A percentile compares a stretch with the other conserved stretches of the same genome.
phyloP scores from a whole-genome alignment of 2,888 invertebrate species.

The Drosophila atroscutellata region DNA sequence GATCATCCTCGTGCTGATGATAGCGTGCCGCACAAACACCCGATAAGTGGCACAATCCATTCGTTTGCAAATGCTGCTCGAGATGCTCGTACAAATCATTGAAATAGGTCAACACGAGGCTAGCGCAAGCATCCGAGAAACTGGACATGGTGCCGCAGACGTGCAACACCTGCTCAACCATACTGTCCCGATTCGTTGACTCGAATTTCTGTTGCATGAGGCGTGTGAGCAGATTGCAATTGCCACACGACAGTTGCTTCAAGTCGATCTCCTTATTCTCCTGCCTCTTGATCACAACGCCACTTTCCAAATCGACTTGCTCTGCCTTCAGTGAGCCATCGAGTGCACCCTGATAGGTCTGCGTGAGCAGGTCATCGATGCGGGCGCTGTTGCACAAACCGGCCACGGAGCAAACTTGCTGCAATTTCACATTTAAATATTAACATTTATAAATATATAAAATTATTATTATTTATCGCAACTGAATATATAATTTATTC shows the following conservation, averaged over 20 bases:
- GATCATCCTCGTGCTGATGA: constrained; percentile 87
- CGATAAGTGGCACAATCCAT: constrained; percentile 90
- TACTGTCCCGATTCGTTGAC: constrained; percentile 79
- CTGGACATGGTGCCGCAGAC: constrained; percentile 90
- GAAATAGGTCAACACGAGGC: constrained; percentile 90
- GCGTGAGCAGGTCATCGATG: constrained; percentile 88
- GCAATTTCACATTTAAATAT: constrained; percentile 16
- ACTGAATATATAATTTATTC: too few relatives aligned
- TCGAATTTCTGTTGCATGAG: constrained; percentile 82
- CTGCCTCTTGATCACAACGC: background rate
- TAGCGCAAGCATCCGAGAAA: constrained; percentile 92
- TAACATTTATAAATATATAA: background rate
- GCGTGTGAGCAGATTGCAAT: constrained; percentile 80
- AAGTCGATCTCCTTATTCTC: constrained; percentile 3
- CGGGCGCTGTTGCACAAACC: constrained; percentile 93
- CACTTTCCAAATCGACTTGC: constrained; percentile 26
- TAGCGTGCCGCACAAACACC: constrained; percentile 90
- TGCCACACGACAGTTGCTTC: constrained; percentile 74
- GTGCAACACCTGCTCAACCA: constrained; percentile 84
- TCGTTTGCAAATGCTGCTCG: constrained; percentile 87
- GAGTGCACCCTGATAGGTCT: constrained; percentile 56
- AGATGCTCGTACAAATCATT: constrained; percentile 89
- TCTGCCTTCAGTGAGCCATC: constrained; percentile 65
- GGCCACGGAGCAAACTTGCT: constrained; percentile 93
- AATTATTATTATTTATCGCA: background rate